A percentile compares a stretch with the other conserved stretches of the same genome.
Evolutionary conservation across 2,797 vertebrate genomes (phyloP).

Genomic region (Austrolebias charrua): DNA sequence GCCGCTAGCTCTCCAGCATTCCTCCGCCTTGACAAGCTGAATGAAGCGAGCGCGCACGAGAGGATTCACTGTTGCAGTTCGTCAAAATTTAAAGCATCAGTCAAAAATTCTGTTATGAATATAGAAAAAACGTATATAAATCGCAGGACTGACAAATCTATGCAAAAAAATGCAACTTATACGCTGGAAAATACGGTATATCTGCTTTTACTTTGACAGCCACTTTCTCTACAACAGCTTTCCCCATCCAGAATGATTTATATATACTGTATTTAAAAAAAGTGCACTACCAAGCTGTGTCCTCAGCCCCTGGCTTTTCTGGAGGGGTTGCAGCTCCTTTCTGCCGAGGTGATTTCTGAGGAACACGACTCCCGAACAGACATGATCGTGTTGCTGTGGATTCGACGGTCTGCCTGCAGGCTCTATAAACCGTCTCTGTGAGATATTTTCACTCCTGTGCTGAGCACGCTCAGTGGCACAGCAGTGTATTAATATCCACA

Average conservation of each 20-base stretch:
- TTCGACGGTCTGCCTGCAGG: conserved; percentile 71
- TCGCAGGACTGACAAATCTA: no score
- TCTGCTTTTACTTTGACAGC: conserved; percentile 46
- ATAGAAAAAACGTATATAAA: no score
- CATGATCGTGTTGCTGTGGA: conserved; percentile 72
- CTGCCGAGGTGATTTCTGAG: conserved; percentile 55
- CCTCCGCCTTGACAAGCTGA: no score
- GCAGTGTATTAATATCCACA: conserved; percentile 80
- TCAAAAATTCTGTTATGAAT: no score
- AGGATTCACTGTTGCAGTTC: no score
- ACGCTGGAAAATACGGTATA: conserved; percentile 50
- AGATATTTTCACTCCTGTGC: conserved; percentile 80
- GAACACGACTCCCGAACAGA: conserved; percentile 67
- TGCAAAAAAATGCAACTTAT: no score
- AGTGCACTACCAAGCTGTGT: conserved; percentile 42
- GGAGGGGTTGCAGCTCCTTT: conserved; percentile 30
- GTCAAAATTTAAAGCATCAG: no score
- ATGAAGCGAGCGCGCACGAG: no score
- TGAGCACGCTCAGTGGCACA: conserved; percentile 65
- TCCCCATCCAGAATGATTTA: conserved; percentile 31
- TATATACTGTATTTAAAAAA: conserved; percentile 44
- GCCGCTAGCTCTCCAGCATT: no score
- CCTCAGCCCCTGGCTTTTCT: conserved; percentile 21
- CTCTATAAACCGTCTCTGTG: conserved; percentile 82
- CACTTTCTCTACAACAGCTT: conserved; percentile 48